A percentile compares a stretch with the other conserved stretches of the same genome.
phyloP scores from a whole-genome alignment of 2,888 invertebrate genomes.

The Eupithecia subumbrata region DNA sequence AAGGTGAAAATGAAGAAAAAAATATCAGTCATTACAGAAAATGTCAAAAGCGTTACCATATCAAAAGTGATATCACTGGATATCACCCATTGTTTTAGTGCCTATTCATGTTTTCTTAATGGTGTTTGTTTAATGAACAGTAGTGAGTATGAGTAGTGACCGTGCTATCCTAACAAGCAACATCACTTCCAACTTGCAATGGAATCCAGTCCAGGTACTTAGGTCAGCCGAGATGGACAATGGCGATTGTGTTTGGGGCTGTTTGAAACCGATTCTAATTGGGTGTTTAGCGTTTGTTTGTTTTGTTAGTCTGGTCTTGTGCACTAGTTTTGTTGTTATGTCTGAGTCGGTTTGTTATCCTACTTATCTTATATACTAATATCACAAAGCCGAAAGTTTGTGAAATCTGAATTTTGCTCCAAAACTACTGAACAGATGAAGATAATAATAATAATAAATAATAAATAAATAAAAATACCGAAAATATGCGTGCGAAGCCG shows the following conservation, averaged over 20 bases:
- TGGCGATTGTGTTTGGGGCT: constrained; percentile 44
- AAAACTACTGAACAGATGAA: too few relatives aligned
- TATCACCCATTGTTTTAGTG: not conserved
- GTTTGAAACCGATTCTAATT: constrained; percentile 44
- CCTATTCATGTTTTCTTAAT: not conserved
- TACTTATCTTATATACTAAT: too few relatives aligned
- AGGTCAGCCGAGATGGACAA: constrained; percentile 45
- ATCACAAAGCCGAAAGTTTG: too few relatives aligned
- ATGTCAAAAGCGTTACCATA: not conserved
- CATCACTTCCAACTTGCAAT: constrained; percentile 41
- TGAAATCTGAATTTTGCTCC: too few relatives aligned
- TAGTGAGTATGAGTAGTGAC: not conserved
- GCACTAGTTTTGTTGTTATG: not conserved
- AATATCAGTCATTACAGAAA: too few relatives aligned
- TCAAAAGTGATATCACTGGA: not conserved
- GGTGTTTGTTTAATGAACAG: not conserved
- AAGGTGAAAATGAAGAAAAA: too few relatives aligned
- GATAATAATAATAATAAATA: too few relatives aligned
- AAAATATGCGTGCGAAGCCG: too few relatives aligned
- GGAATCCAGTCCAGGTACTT: constrained; percentile 46
- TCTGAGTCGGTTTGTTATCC: not conserved
- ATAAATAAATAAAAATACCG: too few relatives aligned
- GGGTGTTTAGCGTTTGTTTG: constrained; percentile 43
- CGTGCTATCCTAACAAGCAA: constrained; percentile 10
- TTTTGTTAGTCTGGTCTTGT: constrained; percentile 15